Evolutionary conservation across 2,888 invertebrate genomes (phyloP), one percentile per base, ranked within the genome.

Genomic region (Andrena haemorrhoa): DNA sequence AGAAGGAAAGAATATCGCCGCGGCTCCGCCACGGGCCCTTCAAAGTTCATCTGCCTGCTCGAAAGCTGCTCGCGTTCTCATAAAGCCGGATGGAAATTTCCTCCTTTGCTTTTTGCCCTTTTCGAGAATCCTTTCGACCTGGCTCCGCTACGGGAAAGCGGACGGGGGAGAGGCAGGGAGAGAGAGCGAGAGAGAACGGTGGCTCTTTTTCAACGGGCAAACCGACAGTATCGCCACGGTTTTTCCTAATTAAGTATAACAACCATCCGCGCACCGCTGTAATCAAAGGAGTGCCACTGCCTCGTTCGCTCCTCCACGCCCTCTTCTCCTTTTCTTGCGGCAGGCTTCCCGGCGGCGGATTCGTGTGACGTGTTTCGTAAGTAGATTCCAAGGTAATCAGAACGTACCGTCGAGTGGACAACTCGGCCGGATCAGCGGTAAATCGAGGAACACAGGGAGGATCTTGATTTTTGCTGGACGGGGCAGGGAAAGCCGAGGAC

Each of bases 41-140:
- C 85, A 83, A 78, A 74, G 71, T 75, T 87, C 80, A 85, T 87
- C 78, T 72, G 75, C 69, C 79, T 68, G 73, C 85, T 83, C 73
- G 68, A 78, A 86, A 80, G 78, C 75, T 41, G 41, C 71, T 68
- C 61, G 10, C 60, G 61, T 71, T 73, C 63, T 64, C 71, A 49
- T 23, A 74, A 47, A 75, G 75, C 12, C 58, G 66, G 79, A 82
- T 63, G 73, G 77, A 78, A 78, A 74, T 69, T 72, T 72, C 69
- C 70, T 80, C 53, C 75, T 70, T 41, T 60, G 63, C 63, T 53
- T 65, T 49, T 20, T 41, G 56, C 61, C 53, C 69, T 68, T 82
- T 82, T 83, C 78, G 82, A 78, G 82, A 78, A 82, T 82, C 82
- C 77, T 82, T 76, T 69, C 71, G 66, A 58, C 69, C 23, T 10